phyloP scores from a whole-genome alignment of 2,888 invertebrate species.

The Ophion slaviceki region DNA sequence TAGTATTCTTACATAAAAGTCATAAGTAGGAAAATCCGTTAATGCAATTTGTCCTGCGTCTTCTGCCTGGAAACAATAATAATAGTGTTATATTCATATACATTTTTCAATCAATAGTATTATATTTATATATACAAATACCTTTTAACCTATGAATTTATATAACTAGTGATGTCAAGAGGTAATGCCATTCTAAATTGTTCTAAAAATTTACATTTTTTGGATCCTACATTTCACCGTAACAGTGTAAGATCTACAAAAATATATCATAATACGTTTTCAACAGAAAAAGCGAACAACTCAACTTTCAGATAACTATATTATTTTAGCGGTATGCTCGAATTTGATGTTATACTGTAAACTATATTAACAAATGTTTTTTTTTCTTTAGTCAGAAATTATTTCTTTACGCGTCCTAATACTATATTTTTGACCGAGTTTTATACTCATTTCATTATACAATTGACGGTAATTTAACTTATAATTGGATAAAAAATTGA shows the following conservation, averaged over 20 bases:
- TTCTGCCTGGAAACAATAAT: not conserved
- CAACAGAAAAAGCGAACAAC: not conserved
- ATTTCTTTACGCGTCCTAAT: not conserved
- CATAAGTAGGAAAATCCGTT: not conserved
- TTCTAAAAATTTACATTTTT: not conserved
- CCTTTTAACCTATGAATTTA: not conserved
- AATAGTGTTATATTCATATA: not conserved
- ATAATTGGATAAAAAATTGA: not conserved
- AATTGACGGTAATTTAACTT: not conserved
- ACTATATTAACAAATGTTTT: not conserved
- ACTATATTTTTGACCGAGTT: not conserved
- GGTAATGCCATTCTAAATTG: not conserved
- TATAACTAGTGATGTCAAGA: not conserved
- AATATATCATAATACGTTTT: not conserved
- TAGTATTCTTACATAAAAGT: not conserved
- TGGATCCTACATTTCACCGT: not conserved
- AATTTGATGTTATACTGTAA: not conserved
- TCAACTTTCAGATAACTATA: not conserved
- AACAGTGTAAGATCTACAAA: not conserved
- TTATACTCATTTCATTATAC: constrained; percentile 1
- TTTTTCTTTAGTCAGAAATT: not conserved
- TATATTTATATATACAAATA: not conserved
- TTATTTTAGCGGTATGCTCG: not conserved
- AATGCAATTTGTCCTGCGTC: not conserved
- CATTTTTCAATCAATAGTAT: not conserved